These are phyloP conservation scores for Perithous albicinctus DNA, from an alignment of 2,888 invertebrate species.

Conservation along the genomic window DNA sequence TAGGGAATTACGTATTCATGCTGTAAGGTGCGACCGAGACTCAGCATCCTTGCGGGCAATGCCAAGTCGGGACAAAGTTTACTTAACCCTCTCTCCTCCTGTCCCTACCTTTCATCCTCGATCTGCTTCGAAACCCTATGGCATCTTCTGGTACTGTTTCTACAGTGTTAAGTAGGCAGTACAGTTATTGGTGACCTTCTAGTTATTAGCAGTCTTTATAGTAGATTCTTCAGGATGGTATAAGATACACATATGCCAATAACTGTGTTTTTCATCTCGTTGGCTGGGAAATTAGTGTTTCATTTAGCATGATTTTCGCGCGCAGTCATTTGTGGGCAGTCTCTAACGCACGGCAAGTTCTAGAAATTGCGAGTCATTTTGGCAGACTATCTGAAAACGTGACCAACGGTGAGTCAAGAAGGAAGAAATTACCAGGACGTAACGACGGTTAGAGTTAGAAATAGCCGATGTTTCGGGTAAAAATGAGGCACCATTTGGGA, in stretches of 20 bases:
- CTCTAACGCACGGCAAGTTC: constrained; percentile 27
- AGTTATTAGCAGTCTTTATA: background rate
- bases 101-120: constrained; percentile 35
- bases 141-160: constrained; percentile 52
- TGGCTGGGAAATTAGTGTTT: background rate
- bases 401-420: too few species aligned
- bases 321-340: constrained; percentile 41
- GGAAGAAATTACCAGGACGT: too few species aligned
- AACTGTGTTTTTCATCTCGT: background rate
- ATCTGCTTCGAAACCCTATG: constrained; percentile 4
- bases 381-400: constrained; percentile 40
- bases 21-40: constrained; percentile 69
- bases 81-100: constrained; percentile 60
- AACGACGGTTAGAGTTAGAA: too few species aligned
- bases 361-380: constrained; percentile 61
- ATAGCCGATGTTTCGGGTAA: too few species aligned
- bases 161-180: background rate
- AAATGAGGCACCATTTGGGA: too few species aligned
- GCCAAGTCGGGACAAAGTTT: constrained; percentile 73
- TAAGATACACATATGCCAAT: background rate
- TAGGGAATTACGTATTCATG: constrained; percentile 75
- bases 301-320: background rate
- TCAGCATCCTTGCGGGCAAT: constrained; percentile 68
- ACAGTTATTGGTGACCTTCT: background rate
- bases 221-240: background rate